Evolutionary conservation across 2,797 vertebrate species (phyloP), one percentile per base, ranked within the genome.

Genomic region (Brachyrhaphis roseni): DNA sequence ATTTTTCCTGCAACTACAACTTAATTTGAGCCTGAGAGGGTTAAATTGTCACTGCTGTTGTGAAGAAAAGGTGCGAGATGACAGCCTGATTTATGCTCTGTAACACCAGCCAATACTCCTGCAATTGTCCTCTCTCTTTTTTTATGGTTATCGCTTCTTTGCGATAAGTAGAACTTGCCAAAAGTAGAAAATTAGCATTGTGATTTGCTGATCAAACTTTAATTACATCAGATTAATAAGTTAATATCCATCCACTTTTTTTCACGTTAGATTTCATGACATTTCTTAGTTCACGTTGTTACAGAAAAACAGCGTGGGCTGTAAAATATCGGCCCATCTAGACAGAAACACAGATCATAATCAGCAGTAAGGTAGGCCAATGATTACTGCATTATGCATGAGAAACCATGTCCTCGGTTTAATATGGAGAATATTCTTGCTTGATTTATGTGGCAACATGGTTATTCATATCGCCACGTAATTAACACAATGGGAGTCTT

Each of bases 401-500:
- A 91, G 47, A 41, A 89, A 81, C 82, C 73, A 84, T 78, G 74
- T 84, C 81, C 85, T 88, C 81, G 85, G 84, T 76, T 90, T 92
- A 88, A 87, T 90, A 88, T 85, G 73, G 55, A 78, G 83, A 85
- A 80, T 71, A 74, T 76, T 82, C 47, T 79, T 71, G 73, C 45
- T 78, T 74, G 77, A 90, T 89, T 84, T 74, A 77, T 76, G 72
- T 72, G 80, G 76, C 81, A 81, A 84, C 78, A 77, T 86, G 81
- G 84, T 86, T 90, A 90, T 87, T 90, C 57, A 92, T 90, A 92
- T 84, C 82, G 71, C 79, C 80, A n/a, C 53, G 73, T 94, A 89
- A 95, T 95, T 94, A 94, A 91, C 86, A 74, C 77, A 85, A 76
- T 5, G 46, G 88, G 87, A 70, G 51, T 82, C 79, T 87, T 89